Evolutionary conservation across 2,113 vertebrate species (phyloP), one percentile per base, ranked within the genome.

Genomic region (Brachirus orientalis): DNA sequence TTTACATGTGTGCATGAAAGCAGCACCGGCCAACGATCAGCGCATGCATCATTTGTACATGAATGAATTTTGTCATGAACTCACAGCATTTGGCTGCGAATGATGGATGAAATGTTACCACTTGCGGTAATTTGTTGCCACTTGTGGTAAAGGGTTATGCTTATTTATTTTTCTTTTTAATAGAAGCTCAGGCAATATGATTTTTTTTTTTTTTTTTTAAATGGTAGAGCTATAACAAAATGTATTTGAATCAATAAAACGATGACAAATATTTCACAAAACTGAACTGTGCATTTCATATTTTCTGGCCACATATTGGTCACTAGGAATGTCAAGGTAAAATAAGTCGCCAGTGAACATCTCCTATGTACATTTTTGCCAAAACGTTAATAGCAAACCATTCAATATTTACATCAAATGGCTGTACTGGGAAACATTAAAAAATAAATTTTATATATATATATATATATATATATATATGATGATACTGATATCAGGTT

Each of bases 1-100:
- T 71, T 62, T 54, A 61, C 52, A 46, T 6, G 14, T 46, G 40
- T 36, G 16, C n/a, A 59, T 10, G 44, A 46, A 48, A 48, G 64
- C 18, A 69, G 50, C 3, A 37, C 41, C 52, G 76, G 80, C 70
- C 56, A 57, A 75, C 55, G 59, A 71, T 68, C 76, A 80, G 83
- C 75, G 70, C 58, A 61, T 19, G 43, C 18, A 22, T 44, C 48
- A 61, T 75, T 66, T 69, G 62, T 70, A 43, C 58, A 63, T 63
- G 58, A 68, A 57, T 51, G 33, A 71, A 69, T 79, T 60, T 52
- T 46, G 51, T 12, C 37, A 50, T 48, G 37, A 71, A 69, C 62
- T 37, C 60, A 40, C 51, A 50, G 35, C 55, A 74, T 72, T 75
- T 69, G 22, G 35, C 70, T 33, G 45, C 72, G 75, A 75, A 70